A percentile compares a stretch with the other conserved stretches of the same genome.
phyloP scores from a whole-genome alignment of 2,888 invertebrate species.

The Parnassius smintheus region DNA sequence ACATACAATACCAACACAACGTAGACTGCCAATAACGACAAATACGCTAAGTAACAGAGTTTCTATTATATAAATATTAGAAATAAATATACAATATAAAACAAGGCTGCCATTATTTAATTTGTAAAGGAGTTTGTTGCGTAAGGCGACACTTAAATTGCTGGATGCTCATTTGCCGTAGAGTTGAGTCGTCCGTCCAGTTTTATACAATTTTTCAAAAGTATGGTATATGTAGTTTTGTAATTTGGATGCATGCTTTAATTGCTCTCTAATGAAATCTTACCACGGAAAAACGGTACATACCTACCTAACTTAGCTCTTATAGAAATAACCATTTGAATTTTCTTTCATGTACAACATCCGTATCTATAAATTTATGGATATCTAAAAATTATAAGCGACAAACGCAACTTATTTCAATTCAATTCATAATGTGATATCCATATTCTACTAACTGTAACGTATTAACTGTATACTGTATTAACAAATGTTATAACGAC shows the following conservation, averaged over 20 bases:
- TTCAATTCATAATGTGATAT: too few species aligned
- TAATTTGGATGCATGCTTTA: slow-evolving; percentile 19
- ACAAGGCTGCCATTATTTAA: slow-evolving; percentile 65
- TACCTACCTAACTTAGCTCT: too few species aligned
- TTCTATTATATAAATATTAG: slow-evolving; percentile 59
- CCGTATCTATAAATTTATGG: too few species aligned
- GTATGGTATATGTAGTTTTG: slow-evolving; percentile 31
- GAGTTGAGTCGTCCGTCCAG: slow-evolving; percentile 81
- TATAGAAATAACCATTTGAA: too few species aligned
- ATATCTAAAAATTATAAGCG: too few species aligned
- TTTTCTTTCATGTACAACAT: too few species aligned
- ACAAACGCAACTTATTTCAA: too few species aligned
- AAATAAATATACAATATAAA: slow-evolving; percentile 38
- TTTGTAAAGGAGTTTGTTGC: slow-evolving; percentile 44
- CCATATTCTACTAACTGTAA: too few species aligned
- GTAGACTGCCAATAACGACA: slow-evolving; percentile 53
- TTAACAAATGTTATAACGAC: too few species aligned
- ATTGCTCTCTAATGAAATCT: slow-evolving; percentile 7
- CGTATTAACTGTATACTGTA: too few species aligned
- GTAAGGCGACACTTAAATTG: slow-evolving; percentile 49
- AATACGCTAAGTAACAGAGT: slow-evolving; percentile 45
- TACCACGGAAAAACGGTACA: not conserved
- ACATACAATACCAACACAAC: slow-evolving; percentile 46
- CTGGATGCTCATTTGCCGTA: slow-evolving; percentile 78
- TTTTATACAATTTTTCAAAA: slow-evolving; percentile 75